Base-by-base conservation (phyloP, 2,888 invertebrate species). In the Trachelus iudaicus region DNA sequence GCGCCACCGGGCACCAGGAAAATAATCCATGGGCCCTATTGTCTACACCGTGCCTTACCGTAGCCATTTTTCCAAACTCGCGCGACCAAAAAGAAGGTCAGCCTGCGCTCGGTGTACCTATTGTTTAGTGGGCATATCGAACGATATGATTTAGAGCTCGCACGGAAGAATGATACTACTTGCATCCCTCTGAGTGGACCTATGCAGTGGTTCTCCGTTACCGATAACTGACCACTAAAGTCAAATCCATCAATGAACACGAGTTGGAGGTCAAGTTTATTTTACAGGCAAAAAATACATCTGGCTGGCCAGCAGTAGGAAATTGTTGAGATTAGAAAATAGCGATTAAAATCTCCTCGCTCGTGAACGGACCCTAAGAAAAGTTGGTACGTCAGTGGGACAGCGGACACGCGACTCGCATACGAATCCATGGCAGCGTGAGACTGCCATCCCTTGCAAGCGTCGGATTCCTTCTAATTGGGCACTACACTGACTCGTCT, bases 341-440 rank as follows among this genome's bases (percentile, higher is more conserved):
- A 56, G 23, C 56, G 40, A 56, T 56, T 23, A 9, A 56, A 56
- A 6, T 56, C 40, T 56, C 40, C 23, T 56, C 71, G 33, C 82
- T 83, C 84, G 85, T 83, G 83, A 83, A 79, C 81, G 79, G 40
- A 69, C 80, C 80, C 79, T 81, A 82, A 83, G 79, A 77, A 56
- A 69, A 68, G 80, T 79, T 83, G 81, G 71, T 33, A 73, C 76
- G 73, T 78, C 84, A 83, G 82, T 84, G 82, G 86, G 87, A 87
- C 89, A 85, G 81, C 80, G 87, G 89, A 89, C 89, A 89, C 89
- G 89, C 89, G 89, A 89, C 89, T 85, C 85, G 86, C 86, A 87
- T 87, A 87, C 85, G 86, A 85, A 87, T 84, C 82, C 77, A 79
- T 78, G 78, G 79, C 82, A 85, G 84, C 86, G 85, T 85, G 86